Percentiles rank a stretch among this genome's conserved stretches.
Conservation (phyloP, 2,797 vertebrate species). For the Austrolebias charrua region DNA sequence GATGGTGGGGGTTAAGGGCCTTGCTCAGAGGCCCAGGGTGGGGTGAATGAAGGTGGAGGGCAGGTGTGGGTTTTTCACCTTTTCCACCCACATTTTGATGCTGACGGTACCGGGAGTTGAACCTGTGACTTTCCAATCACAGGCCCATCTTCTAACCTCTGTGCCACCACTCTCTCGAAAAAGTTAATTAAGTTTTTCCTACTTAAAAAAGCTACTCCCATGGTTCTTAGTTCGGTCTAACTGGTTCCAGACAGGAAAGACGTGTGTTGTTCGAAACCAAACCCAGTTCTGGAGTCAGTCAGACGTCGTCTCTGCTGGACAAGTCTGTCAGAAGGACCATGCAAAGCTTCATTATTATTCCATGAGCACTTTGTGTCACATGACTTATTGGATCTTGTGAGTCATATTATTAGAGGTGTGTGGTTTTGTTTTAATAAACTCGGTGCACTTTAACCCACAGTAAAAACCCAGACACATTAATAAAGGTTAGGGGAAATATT, state of each 20-base stretch:
- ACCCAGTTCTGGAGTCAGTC: constrained; percentile 13
- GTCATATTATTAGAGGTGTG: constrained; percentile 49
- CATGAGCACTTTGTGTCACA: constrained; percentile 47
- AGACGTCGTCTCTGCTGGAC: constrained; percentile 13
- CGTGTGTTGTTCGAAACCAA: constrained; percentile 4
- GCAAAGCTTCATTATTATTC: constrained; percentile 56
- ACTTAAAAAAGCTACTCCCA: constrained; percentile 1
- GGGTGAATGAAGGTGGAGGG: no score
- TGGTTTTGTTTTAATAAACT: constrained; percentile 5
- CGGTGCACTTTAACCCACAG: not conserved
- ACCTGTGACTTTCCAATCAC: no score
- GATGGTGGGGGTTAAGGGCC: no score
- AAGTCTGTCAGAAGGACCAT: constrained; percentile 20
- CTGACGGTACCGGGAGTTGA: no score
- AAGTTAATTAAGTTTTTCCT: no score
- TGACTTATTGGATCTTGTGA: constrained; percentile 68
- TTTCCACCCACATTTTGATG: no score
- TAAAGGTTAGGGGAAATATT: not conserved
- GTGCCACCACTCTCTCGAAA: no score
- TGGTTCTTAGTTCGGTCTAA: not conserved
- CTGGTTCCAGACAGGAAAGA: not conserved
- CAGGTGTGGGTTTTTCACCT: no score
- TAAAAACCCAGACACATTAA: constrained; percentile 1
- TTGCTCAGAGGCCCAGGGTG: no score
- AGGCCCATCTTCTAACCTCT: no score